phyloP scores from a whole-genome alignment of 2,888 invertebrate species.

The Stegophylla sp. region DNA sequence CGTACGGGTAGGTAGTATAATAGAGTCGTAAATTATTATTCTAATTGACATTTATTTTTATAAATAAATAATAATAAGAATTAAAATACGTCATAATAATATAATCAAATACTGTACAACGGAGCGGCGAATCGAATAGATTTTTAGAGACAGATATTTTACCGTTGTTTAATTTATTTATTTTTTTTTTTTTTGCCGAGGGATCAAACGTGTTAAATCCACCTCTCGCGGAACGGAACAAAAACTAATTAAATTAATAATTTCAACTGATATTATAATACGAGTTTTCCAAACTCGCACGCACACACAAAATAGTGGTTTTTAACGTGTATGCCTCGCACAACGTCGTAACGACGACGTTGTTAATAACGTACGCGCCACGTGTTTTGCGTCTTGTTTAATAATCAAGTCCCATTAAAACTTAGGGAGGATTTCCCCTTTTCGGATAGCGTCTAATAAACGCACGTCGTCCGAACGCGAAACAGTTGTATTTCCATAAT shows the following conservation, averaged over 20 bases:
- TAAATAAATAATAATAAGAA: slow-evolving; percentile 9
- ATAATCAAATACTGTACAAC: neutral
- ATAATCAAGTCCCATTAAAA: neutral
- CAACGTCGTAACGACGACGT: neutral
- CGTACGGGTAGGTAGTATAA: no score
- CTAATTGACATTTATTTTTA: slow-evolving; percentile 3
- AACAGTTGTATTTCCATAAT: no score
- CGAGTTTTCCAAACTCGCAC: neutral
- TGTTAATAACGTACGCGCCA: neutral
- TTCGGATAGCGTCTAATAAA: no score
- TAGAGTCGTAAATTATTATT: slow-evolving; percentile 26
- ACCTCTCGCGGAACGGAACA: neutral
- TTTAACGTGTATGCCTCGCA: no score
- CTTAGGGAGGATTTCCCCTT: neutral
- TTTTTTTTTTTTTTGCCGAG: neutral
- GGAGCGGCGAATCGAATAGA: neutral
- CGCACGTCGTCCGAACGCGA: no score
- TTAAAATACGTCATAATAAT: no score
- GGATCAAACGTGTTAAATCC: neutral
- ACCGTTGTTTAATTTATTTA: neutral
- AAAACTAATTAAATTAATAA: slow-evolving; percentile 27
- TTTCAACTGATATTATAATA: neutral
- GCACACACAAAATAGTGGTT: neutral
- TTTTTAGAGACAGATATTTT: neutral
- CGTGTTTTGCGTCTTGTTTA: neutral